Percentiles rank a stretch among this genome's conserved stretches.
Evolutionary conservation across 2,888 invertebrate genomes (phyloP).

Genomic region (Melanargia galathea): DNA sequence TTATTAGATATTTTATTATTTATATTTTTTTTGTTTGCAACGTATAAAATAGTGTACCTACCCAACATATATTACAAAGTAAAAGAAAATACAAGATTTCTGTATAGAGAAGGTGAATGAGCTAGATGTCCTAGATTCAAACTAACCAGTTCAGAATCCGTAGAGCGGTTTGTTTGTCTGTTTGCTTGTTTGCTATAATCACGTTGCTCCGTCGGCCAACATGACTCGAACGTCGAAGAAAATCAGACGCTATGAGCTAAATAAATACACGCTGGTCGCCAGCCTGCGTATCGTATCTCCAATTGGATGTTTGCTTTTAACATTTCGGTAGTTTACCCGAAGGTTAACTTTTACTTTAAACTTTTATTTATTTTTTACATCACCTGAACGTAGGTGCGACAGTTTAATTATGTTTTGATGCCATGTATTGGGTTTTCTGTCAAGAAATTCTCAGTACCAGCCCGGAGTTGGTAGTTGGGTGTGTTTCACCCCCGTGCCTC

Average conservation of each 20-base stretch:
- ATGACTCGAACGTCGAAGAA: conserved; percentile 20
- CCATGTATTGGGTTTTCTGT: no score
- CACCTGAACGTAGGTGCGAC: background rate
- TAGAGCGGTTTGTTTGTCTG: conserved; percentile 20
- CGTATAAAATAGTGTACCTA: no score
- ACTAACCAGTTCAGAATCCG: conserved; percentile 10
- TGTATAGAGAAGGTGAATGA: background rate
- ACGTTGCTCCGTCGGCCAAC: conserved; percentile 25
- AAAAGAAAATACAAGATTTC: background rate
- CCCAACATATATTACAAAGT: no score
- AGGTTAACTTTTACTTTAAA: background rate
- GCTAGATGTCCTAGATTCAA: conserved; percentile 1
- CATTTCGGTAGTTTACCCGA: background rate
- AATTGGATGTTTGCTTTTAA: conserved; percentile 10
- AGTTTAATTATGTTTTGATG: no score
- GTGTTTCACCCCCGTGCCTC: no score
- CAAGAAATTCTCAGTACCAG: no score
- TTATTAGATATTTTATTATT: no score
- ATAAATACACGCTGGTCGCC: conserved; percentile 9
- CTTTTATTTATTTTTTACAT: background rate
- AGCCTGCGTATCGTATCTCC: background rate
- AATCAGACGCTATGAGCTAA: conserved; percentile 25
- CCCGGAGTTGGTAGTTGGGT: no score
- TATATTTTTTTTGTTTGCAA: no score
- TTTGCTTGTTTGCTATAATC: conserved; percentile 28